A percentile compares a stretch with the other conserved stretches of the same genome.
These are phyloP conservation scores for Syritta pipiens DNA, from an alignment of 2,888 invertebrate species.

Conservation along the genomic window DNA sequence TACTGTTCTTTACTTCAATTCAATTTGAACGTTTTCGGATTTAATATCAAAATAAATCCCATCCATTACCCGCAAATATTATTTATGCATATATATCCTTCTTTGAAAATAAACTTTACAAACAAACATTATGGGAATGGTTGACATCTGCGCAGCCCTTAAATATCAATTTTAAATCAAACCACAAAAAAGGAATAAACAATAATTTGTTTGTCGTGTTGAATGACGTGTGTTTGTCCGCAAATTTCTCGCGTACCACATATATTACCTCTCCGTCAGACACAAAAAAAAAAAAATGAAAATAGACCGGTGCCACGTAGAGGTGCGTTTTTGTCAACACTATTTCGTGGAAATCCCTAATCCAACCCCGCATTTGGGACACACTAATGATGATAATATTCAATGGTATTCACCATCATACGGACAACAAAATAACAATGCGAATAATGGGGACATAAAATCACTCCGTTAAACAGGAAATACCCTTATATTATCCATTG, in stretches of 20 bases:
- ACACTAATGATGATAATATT: constrained; percentile 62
- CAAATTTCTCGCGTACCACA: constrained; percentile 8
- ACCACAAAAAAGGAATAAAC: constrained; percentile 10
- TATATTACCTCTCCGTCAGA: constrained; percentile 38
- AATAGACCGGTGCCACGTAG: too few relatives aligned
- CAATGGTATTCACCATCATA: constrained; percentile 57
- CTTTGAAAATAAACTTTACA: too few relatives aligned
- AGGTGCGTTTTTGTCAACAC: constrained; percentile 33
- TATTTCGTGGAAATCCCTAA: constrained; percentile 20
- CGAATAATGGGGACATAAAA: constrained; percentile 54
- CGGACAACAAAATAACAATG: constrained; percentile 62
- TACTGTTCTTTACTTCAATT: too few relatives aligned
- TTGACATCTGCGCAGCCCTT: background rate
- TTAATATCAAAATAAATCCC: too few relatives aligned
- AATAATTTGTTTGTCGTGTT: constrained; percentile 49
- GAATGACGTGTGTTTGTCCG: constrained; percentile 45
- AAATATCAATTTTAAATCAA: constrained; percentile 22
- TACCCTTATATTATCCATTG: constrained; percentile 56
- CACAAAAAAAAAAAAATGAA: constrained; percentile 23
- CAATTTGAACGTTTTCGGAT: too few relatives aligned
- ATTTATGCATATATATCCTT: too few relatives aligned
- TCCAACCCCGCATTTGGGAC: constrained; percentile 27
- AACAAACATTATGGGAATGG: too few relatives aligned
- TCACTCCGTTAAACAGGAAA: constrained; percentile 62
- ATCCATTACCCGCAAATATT: too few relatives aligned